Evolutionary conservation across 2,113 vertebrate species (phyloP).

Genomic region (Corapipo altera): DNA sequence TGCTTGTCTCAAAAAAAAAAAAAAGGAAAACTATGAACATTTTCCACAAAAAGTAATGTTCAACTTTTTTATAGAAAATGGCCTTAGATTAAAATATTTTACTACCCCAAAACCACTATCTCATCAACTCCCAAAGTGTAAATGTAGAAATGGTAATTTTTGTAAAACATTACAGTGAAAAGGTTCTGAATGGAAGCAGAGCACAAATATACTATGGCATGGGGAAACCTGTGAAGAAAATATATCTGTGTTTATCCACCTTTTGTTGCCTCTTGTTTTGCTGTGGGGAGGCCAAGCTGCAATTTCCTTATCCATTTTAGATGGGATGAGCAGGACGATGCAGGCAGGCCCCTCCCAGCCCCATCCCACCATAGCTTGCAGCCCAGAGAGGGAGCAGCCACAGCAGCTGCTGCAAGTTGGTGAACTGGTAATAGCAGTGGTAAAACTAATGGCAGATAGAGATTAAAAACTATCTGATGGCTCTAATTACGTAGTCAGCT

Average conservation of each 20-base stretch:
- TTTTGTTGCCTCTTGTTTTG: not conserved
- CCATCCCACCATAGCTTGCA: fast-evolving
- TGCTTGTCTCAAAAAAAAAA: not conserved
- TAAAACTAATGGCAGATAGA: not conserved
- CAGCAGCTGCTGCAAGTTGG: not conserved
- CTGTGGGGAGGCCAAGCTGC: not conserved
- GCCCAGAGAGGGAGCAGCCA: not conserved
- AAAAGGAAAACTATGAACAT: not conserved
- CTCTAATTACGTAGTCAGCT: constrained; percentile 6
- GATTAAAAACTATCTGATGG: not conserved
- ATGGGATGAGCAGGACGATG: not conserved
- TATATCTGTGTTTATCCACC: not conserved
- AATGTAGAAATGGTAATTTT: not conserved
- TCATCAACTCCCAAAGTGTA: not conserved
- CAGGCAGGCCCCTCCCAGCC: not conserved
- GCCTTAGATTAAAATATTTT: not conserved
- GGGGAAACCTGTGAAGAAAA: not conserved
- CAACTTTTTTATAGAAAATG: not conserved
- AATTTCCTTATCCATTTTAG: not conserved
- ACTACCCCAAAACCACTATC: not conserved
- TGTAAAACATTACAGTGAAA: not conserved
- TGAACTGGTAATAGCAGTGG: not conserved
- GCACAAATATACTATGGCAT: fast-evolving
- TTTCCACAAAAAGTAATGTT: not conserved
- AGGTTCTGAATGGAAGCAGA: not conserved